Conservation (phyloP, 2,797 vertebrate species). For the Lepilemur ruficaudatus region DNA sequence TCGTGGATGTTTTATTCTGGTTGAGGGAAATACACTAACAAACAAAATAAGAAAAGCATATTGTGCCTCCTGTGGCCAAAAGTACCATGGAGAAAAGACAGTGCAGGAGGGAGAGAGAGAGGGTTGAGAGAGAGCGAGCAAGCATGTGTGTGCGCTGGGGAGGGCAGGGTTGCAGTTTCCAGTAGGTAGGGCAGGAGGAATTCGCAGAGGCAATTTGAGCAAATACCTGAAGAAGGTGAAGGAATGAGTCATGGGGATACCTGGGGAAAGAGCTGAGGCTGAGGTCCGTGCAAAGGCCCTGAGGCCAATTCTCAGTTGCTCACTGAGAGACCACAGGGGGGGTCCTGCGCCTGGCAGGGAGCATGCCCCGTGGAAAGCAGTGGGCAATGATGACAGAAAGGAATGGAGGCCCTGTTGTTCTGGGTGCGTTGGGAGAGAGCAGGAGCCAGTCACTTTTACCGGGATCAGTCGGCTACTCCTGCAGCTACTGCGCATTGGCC, state of each 20-base stretch:
- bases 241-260: neutral
- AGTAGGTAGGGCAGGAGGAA: neutral
- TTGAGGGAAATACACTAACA: neutral
- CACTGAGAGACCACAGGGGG: neutral
- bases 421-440: neutral
- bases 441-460: neutral
- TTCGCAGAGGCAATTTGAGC: neutral
- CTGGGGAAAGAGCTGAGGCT: neutral
- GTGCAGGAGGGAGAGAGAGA: neutral
- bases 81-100: neutral
- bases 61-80: neutral
- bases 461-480: too few species aligned
- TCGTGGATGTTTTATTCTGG: neutral
- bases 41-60: neutral
- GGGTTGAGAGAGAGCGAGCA: too few species aligned
- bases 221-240: neutral
- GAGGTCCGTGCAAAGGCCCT: neutral
- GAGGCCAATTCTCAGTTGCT: neutral
- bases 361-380: neutral
- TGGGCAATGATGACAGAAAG: neutral
- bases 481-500: neutral
- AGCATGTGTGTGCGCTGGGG: too few species aligned
- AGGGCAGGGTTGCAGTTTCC: neutral
- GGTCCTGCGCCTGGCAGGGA: neutral
- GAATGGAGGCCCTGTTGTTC: neutral